Base-by-base conservation (phyloP, 1,140 invertebrate species). In the Zaprionus camerounensis region DNA sequence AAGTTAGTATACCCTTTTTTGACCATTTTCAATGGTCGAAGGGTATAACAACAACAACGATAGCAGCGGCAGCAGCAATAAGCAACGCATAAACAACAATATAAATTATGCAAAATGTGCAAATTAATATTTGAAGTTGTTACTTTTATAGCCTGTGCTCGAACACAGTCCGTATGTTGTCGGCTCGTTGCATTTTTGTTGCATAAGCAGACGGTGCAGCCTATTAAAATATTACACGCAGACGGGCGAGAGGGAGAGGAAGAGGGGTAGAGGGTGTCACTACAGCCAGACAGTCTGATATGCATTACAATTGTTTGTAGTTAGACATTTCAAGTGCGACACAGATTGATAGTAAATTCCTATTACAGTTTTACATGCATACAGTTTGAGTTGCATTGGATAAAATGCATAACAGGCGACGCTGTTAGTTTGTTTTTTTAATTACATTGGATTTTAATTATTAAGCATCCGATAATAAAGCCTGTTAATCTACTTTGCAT, bases 71-170 rank as follows among this genome's bases (percentile, higher is more conserved):
- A 63, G 24, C 63, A 64, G n/a, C 26, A 81, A 58, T 65, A 28
- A 24, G 20, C 20, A 28, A 55, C 38, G 55, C 71, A 82, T 74
- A 82, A 78, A 78, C 72, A 76, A 76, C 58, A 76, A 59, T 59
- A 76, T 83, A 88, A 78, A 87, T 87, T 87, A 87, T 87, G 83
- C 83, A 87, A 82, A 87, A 81, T 88, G 67, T 80, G 80, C 77
- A 78, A 88, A 72, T 81, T 58, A 41, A 70, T 82, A 72, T 82
- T 56, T 74, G 24, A 85, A 82, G 82, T 86, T 73, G 68, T 82
- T 82, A 64, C 66, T 72, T 77, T 78, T 69, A 65, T 83, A 71
- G 69, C 76, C 68, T 72, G 36, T 63, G 59, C 53, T 70, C 62
- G 15, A 65, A 59, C 73, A 71, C 26, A 53, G 41, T 7, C n/a